phyloP scores from a whole-genome alignment of 2,113 vertebrate genomes.

The Corythaeola cristata region DNA sequence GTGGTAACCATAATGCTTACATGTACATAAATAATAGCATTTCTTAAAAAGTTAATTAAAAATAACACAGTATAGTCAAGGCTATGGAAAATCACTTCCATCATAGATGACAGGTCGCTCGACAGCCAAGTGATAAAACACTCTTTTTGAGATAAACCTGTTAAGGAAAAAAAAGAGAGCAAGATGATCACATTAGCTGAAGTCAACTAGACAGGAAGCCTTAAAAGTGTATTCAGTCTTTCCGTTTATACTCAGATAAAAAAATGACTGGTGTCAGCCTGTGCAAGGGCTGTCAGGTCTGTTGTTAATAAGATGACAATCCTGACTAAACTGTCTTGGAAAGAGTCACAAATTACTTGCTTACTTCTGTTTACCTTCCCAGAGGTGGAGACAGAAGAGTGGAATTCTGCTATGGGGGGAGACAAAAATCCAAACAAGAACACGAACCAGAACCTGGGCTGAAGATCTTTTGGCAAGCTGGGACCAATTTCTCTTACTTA shows the following conservation, averaged over 20 bases:
- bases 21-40: conserved; percentile 62
- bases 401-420: neutral
- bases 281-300: neutral
- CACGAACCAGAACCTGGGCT: neutral
- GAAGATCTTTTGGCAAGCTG: neutral
- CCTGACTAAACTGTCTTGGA: neutral
- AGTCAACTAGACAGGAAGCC: neutral
- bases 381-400: neutral
- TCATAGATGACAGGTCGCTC: conserved; percentile 86
- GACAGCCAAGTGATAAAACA: conserved; percentile 87
- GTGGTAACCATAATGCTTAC: conserved; percentile 38
- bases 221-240: neutral
- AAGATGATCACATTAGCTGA: neutral
- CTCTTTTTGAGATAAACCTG: conserved; percentile 96
- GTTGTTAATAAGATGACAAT: neutral
- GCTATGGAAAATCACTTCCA: conserved; percentile 83
- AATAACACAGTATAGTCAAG: conserved; percentile 6
- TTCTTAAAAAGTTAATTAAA: conserved; percentile 52
- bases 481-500: neutral
- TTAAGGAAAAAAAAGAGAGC: neutral
- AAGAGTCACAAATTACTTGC: neutral
- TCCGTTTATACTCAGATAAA: neutral
- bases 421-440: neutral
- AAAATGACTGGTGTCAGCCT: neutral
- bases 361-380: neutral